Conservation (phyloP, 2,888 invertebrate species). For the Clusia tigrina region DNA sequence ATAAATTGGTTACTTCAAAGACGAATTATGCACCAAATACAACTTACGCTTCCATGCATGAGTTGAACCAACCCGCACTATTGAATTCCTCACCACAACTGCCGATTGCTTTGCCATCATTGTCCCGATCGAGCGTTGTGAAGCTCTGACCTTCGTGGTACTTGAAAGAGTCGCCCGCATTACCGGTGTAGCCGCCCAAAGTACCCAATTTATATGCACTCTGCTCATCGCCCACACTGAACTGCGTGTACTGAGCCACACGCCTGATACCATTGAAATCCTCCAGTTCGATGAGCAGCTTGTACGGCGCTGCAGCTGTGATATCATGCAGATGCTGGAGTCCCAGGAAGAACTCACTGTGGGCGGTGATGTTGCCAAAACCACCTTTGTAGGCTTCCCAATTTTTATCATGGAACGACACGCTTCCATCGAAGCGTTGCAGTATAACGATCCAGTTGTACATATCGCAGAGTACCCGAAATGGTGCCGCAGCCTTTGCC, state of each 20-base stretch:
- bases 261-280: slow-evolving; percentile 34
- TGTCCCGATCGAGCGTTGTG: slow-evolving; percentile 26
- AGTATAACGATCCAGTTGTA: slow-evolving; percentile 20
- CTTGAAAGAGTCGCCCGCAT: slow-evolving; percentile 25
- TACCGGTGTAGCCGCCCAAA: slow-evolving; percentile 21
- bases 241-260: slow-evolving; percentile 21
- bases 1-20: background rate
- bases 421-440: slow-evolving; percentile 23
- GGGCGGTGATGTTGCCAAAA: slow-evolving; percentile 17
- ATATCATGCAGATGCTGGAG: slow-evolving; percentile 19
- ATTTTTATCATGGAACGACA: slow-evolving; percentile 23
- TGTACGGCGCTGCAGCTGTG: slow-evolving; percentile 9
- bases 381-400: slow-evolving; percentile 22
- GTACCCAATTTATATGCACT: slow-evolving; percentile 10
- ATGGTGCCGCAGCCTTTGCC: background rate
- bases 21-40: background rate
- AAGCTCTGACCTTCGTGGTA: slow-evolving; percentile 26
- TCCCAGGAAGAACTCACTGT: slow-evolving; percentile 25
- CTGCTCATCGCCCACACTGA: slow-evolving; percentile 21
- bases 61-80: slow-evolving; percentile 27
- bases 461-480: slow-evolving; percentile 12
- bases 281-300: slow-evolving; percentile 39
- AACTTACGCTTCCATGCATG: slow-evolving; percentile 26
- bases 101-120: slow-evolving; percentile 24
- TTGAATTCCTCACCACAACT: slow-evolving; percentile 24